Percentiles rank a stretch among this genome's conserved stretches.
These are phyloP conservation scores for Trissoscelio sp. DNA, from an alignment of 2,888 invertebrate species.

Conservation along the genomic window DNA sequence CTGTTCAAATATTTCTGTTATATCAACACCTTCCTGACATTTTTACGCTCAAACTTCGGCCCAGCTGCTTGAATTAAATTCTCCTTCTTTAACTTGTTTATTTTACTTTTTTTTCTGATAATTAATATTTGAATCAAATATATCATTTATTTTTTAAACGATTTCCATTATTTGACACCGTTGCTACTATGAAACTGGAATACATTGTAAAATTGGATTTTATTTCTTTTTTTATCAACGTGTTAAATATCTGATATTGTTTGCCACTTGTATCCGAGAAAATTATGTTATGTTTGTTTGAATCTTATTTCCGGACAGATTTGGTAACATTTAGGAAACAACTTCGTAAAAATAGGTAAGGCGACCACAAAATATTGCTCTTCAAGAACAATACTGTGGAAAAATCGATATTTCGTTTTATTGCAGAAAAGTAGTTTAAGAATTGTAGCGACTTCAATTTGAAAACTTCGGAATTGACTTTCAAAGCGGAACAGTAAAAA, in stretches of 20 bases:
- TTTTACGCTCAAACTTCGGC: slow-evolving; percentile 6
- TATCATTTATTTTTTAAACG: background rate
- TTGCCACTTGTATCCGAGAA: background rate
- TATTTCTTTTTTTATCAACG: too few species aligned
- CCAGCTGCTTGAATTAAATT: slow-evolving; percentile 4
- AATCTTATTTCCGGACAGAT: slow-evolving; percentile 8
- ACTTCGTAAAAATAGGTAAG: background rate
- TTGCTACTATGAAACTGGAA: slow-evolving; percentile 8
- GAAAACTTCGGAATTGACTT: slow-evolving; percentile 12
- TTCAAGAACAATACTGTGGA: slow-evolving; percentile 9
- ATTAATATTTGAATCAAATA: background rate
- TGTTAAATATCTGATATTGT: background rate
- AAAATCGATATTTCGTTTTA: slow-evolving; percentile 11
- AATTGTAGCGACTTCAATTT: slow-evolving; percentile 11
- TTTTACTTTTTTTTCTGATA: background rate
- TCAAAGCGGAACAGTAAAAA: background rate
- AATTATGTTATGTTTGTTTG: background rate
- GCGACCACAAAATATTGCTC: background rate
- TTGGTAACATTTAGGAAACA: background rate
- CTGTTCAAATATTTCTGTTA: slow-evolving; percentile 37
- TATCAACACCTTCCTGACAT: slow-evolving; percentile 24
- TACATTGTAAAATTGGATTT: background rate
- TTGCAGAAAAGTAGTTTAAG: slow-evolving; percentile 10
- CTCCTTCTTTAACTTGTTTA: background rate
- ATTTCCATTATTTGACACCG: background rate